phyloP scores from a whole-genome alignment of 2,113 vertebrate genomes.

The Stegastes partitus region DNA sequence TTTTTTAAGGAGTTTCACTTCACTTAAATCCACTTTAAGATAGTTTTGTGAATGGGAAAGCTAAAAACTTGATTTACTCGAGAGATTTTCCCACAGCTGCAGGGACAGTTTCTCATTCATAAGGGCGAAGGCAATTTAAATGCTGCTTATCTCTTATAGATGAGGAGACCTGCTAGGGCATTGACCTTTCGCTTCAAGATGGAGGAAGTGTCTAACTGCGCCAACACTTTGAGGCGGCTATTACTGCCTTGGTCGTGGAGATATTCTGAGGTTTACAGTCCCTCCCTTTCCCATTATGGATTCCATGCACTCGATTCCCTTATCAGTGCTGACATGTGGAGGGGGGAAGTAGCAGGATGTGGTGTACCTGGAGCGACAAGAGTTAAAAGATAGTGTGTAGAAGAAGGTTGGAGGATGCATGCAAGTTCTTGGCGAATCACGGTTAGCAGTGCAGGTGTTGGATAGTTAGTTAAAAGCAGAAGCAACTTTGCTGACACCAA shows the following conservation, averaged over 20 bases:
- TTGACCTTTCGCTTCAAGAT: conserved; percentile 34
- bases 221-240: not conserved
- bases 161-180: not conserved
- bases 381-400: conserved; percentile 52
- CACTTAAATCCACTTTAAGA: too few relatives aligned
- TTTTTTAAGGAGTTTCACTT: too few relatives aligned
- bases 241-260: not conserved
- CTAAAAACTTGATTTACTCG: too few relatives aligned
- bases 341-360: conserved; percentile 53
- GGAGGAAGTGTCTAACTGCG: not conserved
- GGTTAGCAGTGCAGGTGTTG: not conserved
- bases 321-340: conserved; percentile 64
- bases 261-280: conserved; percentile 1
- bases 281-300: conserved; percentile 20
- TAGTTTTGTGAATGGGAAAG: too few relatives aligned
- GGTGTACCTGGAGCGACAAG: conserved; percentile 56
- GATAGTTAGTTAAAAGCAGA: conserved; percentile 1
- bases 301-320: conserved; percentile 29
- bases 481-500: not conserved
- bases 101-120: not conserved
- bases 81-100: not conserved
- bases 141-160: conserved; percentile 19
- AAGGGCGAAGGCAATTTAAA: not conserved
- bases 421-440: conserved; percentile 3
- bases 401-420: conserved; percentile 4